These are phyloP conservation scores for Nesometra sesokonis DNA, from an alignment of 35 echinoderm and acorn worm genomes.

Conservation along the genomic window DNA sequence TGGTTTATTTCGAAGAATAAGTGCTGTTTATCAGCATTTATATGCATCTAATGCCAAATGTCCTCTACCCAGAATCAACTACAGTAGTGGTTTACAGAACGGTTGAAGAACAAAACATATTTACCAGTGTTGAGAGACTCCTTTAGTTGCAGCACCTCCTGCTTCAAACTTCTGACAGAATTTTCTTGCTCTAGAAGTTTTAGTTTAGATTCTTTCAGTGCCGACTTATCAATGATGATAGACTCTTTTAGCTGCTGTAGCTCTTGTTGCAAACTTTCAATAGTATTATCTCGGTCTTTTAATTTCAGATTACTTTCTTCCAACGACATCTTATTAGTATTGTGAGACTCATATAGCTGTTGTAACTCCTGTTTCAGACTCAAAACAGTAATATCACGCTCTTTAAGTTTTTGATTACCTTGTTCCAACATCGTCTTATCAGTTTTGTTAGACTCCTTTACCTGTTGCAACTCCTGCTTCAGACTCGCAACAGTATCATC, in stretches of 20 bases:
- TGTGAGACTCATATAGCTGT: conserved; percentile 4
- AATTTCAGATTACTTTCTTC: not conserved
- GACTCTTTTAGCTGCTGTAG: conserved; percentile 11
- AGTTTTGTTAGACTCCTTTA: not conserved
- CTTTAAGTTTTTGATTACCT: too few relatives aligned
- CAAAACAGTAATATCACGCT: too few relatives aligned
- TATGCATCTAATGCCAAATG: too few relatives aligned
- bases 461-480: too few relatives aligned
- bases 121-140: not conserved
- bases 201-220: not conserved
- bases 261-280: conserved; percentile 16
- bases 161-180: conserved; percentile 16
- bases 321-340: conserved; percentile 10
- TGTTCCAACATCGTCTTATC: too few relatives aligned
- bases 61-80: too few relatives aligned
- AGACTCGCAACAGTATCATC: too few relatives aligned
- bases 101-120: too few relatives aligned
- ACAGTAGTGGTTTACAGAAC: too few relatives aligned
- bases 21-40: too few relatives aligned
- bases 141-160: conserved; percentile 17
- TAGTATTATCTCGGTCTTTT: conserved; percentile 29
- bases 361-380: too few relatives aligned
- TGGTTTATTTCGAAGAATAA: too few relatives aligned
- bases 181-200: conserved; percentile 22
- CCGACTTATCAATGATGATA: not conserved